Evolutionary conservation across 2,113 vertebrate genomes (phyloP), one percentile per base, ranked within the genome.

Genomic region (Heterochromis multidens): DNA sequence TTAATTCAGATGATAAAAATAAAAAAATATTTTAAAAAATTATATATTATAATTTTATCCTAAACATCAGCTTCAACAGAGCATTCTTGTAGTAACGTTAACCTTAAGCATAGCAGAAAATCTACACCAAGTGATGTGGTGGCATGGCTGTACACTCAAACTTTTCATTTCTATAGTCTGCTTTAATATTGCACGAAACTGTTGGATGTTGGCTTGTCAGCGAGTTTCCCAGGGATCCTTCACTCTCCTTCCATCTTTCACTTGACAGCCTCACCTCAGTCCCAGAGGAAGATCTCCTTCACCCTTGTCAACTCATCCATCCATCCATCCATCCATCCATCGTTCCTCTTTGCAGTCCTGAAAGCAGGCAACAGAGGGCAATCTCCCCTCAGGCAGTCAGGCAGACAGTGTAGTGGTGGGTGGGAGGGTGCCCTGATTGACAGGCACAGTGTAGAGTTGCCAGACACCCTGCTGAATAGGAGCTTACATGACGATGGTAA

Each of bases 291-390:
- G 5, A 72, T 25, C 31, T 67, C 8, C 21, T 49, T 49, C 16
- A 21, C 9, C 25, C 19, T 46, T 72, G 35, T 49, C 59, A 43
- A n/a, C 43, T 54, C 56, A 79, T n/a, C 29, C 17, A 10, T 43
- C 33, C 21, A 21, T 33, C 52, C 31, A 31, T 56, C 81, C 35
- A 60, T 65, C 84, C 61, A 77, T 74, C 61, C 3, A 33, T 4
- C 10, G 3, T 4, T 49, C 59, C 8, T n/a, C 21, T 65, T 14
- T 86, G 83, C 89, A 90, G 76, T 91, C 37, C 86, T 89, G 43
- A 78, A 52, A 63, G 54, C 12, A 16, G 54, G 84, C 90, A 21
- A 87, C 82, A 92, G 91, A 84, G 91, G 88, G 90, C 87, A 81
- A 25, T 61, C 79, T 83, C 81, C 84, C 72, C 74, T 11, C 67